Evolutionary conservation across 2,113 vertebrate genomes (phyloP).

Genomic region (Zeus faber): DNA sequence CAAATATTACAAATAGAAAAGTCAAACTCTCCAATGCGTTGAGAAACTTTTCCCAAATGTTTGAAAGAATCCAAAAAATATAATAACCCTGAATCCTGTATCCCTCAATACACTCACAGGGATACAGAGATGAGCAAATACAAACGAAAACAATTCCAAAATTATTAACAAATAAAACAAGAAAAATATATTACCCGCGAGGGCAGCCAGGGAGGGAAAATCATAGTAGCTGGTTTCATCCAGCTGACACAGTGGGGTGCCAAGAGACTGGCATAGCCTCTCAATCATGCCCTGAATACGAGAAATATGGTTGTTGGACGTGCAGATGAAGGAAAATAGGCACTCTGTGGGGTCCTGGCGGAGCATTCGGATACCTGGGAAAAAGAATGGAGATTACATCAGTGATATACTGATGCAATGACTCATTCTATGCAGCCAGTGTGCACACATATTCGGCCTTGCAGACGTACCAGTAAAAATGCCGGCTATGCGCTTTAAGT

Average conservation of each 20-base stretch:
- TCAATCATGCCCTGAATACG: slow-evolving; percentile 94
- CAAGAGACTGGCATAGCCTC: slow-evolving; percentile 82
- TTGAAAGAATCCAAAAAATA: neutral
- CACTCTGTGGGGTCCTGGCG: slow-evolving; percentile 90
- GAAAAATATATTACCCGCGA: slow-evolving; percentile 75
- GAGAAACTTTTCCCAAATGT: no score
- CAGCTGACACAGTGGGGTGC: slow-evolving; percentile 77
- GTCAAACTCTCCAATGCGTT: no score
- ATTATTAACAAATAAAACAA: neutral
- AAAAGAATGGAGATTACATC: neutral
- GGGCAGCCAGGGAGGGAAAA: slow-evolving; percentile 80
- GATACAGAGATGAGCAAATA: neutral
- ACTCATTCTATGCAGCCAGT: neutral
- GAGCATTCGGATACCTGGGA: slow-evolving; percentile 86
- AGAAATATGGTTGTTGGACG: slow-evolving; percentile 93
- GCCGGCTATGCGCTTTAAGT: slow-evolving; percentile 77
- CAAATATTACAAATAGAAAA: no score
- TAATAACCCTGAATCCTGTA: neutral
- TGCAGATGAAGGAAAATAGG: slow-evolving; percentile 94
- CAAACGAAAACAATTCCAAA: slow-evolving; percentile 7
- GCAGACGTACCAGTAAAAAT: slow-evolving; percentile 77
- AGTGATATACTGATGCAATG: neutral
- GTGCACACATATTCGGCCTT: neutral
- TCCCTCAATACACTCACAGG: neutral
- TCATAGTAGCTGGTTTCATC: slow-evolving; percentile 77